These are phyloP conservation scores for Sebastes vulpes DNA, from an alignment of 2,797 vertebrate genomes.

Conservation along the genomic window DNA sequence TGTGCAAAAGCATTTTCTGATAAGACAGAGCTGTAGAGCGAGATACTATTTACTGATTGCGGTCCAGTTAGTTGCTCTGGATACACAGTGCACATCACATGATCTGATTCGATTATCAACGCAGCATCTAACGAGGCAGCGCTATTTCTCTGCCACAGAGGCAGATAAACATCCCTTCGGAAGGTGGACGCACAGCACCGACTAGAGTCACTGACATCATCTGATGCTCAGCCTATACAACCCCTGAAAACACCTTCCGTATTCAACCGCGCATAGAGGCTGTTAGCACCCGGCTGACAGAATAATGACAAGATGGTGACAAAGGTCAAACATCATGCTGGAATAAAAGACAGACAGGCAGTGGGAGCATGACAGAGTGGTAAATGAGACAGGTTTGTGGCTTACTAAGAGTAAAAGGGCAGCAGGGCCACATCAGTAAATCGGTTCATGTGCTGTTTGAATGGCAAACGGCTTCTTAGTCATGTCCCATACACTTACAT, in stretches of 20 bases:
- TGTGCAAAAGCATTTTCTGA: neutral
- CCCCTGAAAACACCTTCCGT: neutral
- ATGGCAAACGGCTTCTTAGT: conserved; percentile 21
- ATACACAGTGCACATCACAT: neutral
- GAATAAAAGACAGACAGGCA: conserved; percentile 1
- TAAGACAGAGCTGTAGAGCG: neutral
- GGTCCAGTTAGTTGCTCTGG: neutral
- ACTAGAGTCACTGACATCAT: neutral
- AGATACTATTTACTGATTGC: neutral
- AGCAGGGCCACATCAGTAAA: neutral
- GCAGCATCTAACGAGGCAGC: neutral
- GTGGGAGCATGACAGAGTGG: neutral
- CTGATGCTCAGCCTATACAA: neutral
- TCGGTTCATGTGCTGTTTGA: neutral
- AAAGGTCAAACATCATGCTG: conserved; percentile 29
- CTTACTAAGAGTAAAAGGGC: neutral
- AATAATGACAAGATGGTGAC: conserved; percentile 22
- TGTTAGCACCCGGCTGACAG: conserved; percentile 22
- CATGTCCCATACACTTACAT: conserved; percentile 19
- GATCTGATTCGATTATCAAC: neutral
- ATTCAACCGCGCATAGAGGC: neutral
- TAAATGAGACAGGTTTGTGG: conserved; percentile 32
- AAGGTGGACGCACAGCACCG: neutral
- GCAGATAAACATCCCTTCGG: neutral
- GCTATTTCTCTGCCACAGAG: neutral